A percentile compares a stretch with the other conserved stretches of the same genome.
Evolutionary conservation across 2,113 vertebrate genomes (phyloP).

Genomic region (Sinocyclocheilus grahami): DNA sequence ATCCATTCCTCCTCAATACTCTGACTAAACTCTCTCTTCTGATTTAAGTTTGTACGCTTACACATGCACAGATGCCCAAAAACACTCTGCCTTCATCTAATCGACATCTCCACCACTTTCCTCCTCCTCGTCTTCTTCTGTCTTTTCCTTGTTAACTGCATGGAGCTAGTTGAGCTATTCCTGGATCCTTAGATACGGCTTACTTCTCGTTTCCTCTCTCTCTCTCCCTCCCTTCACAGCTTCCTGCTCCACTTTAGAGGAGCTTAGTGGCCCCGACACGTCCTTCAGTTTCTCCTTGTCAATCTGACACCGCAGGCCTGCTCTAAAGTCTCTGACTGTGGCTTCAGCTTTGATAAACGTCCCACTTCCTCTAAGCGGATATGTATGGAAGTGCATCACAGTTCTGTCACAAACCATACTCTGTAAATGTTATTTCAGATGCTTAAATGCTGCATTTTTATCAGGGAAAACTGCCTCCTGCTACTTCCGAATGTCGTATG

Average conservation of each 20-base stretch:
- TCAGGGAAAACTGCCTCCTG: not conserved
- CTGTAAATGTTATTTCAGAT: not conserved
- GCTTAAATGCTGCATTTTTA: not conserved
- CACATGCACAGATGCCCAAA: not conserved
- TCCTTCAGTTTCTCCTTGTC: slow-evolving; percentile 9
- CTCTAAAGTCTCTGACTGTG: not conserved
- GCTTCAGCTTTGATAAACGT: not conserved
- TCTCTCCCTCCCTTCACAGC: slow-evolving; percentile 22
- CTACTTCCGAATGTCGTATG: not conserved
- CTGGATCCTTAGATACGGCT: slow-evolving; percentile 53
- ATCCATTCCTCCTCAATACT: slow-evolving; percentile 24
- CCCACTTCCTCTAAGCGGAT: not conserved
- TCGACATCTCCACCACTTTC: not conserved
- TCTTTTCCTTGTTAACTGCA: slow-evolving; percentile 7
- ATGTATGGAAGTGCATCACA: not conserved
- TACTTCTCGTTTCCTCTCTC: slow-evolving; percentile 24
- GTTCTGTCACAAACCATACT: not conserved
- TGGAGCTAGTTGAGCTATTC: slow-evolving; percentile 57
- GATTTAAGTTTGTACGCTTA: not conserved
- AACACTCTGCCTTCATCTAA: not conserved
- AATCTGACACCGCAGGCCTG: slow-evolving; percentile 21
- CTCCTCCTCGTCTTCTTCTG: not conserved
- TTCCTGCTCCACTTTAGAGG: slow-evolving; percentile 35
- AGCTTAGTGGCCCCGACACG: slow-evolving; percentile 36
- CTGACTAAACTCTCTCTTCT: slow-evolving; percentile 2